A percentile compares a stretch with the other conserved stretches of the same genome.
Evolutionary conservation across 2,888 invertebrate species (phyloP).

Genomic region (Sinotaia quadrata): DNA sequence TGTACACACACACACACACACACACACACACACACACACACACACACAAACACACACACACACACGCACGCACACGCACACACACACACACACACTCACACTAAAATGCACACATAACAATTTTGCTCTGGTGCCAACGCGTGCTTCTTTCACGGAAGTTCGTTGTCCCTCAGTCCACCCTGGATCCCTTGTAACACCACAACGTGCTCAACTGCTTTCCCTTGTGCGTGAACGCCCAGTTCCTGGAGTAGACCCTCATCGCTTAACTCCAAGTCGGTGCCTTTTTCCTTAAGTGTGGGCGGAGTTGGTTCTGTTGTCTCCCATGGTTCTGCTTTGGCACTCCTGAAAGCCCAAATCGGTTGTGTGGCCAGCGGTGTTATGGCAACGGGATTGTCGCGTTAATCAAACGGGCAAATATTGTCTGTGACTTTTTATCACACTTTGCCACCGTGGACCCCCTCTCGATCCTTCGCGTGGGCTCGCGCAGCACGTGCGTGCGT

Average conservation of each 20-base stretch:
- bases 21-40: slow-evolving; percentile 8
- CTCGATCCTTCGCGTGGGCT: slow-evolving; percentile 3
- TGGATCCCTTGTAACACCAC: too few relatives aligned
- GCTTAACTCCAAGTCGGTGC: too few relatives aligned
- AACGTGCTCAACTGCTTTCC: too few relatives aligned
- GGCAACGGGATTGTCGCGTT: slow-evolving; percentile 13
- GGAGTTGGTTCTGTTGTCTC: slow-evolving; percentile 1
- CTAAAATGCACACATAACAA: background rate
- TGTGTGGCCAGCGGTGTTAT: slow-evolving; percentile 4
- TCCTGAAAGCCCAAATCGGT: background rate
- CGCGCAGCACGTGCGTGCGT: slow-evolving; percentile 17
- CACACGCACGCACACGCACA: slow-evolving; percentile 3
- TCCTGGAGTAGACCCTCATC: too few relatives aligned
- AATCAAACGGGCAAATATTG: slow-evolving; percentile 29
- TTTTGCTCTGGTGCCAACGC: background rate
- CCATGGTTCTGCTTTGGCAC: background rate
- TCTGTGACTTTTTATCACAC: slow-evolving; percentile 22
- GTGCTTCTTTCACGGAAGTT: background rate
- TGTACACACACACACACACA: slow-evolving; percentile 4
- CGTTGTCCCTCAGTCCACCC: too few relatives aligned
- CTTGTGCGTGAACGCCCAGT: too few relatives aligned
- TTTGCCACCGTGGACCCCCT: background rate
- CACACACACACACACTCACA: slow-evolving; percentile 1
- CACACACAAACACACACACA: too few relatives aligned
- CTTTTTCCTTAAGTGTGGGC: slow-evolving; percentile 1